Percentiles rank a stretch among this genome's conserved stretches.
Evolutionary conservation across 2,888 invertebrate species (phyloP).

Genomic region (Iphiclides podalirius): DNA sequence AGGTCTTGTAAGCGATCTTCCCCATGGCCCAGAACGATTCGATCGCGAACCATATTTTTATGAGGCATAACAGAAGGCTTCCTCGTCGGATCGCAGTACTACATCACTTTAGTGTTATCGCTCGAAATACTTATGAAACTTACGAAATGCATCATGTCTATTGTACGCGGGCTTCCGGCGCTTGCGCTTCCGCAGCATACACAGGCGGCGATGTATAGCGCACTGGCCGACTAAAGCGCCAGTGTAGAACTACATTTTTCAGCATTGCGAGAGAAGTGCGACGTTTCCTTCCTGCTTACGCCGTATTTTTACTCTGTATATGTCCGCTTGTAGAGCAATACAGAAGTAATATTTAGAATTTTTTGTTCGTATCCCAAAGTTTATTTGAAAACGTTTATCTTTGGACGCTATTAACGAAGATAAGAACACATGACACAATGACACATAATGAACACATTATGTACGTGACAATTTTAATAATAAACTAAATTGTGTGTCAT

Average conservation of each 20-base stretch:
- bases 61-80: conserved; percentile 7
- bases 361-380: too few relatives aligned
- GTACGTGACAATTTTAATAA: too few relatives aligned
- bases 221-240: conserved; percentile 26
- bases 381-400: too few relatives aligned
- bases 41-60: conserved; percentile 1
- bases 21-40: background rate
- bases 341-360: too few relatives aligned
- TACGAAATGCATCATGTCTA: conserved; percentile 67
- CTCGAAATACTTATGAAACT: conserved; percentile 55
- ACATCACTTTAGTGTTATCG: conserved; percentile 68
- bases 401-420: too few relatives aligned
- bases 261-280: conserved; percentile 22
- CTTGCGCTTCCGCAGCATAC: conserved; percentile 31
- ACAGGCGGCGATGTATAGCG: conserved; percentile 19
- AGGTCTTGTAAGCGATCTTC: too few relatives aligned
- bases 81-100: conserved; percentile 23
- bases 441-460: too few relatives aligned
- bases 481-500: too few relatives aligned
- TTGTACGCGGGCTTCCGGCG: conserved; percentile 55
- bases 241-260: conserved; percentile 28
- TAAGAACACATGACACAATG: too few relatives aligned
- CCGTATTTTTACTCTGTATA: conserved; percentile 13
- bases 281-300: conserved; percentile 22
- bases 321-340: too few relatives aligned